A percentile compares a stretch with the other conserved stretches of the same genome.
Evolutionary conservation across 1,140 invertebrate species (phyloP).

Genomic region (Cardiocondyla obscurior): DNA sequence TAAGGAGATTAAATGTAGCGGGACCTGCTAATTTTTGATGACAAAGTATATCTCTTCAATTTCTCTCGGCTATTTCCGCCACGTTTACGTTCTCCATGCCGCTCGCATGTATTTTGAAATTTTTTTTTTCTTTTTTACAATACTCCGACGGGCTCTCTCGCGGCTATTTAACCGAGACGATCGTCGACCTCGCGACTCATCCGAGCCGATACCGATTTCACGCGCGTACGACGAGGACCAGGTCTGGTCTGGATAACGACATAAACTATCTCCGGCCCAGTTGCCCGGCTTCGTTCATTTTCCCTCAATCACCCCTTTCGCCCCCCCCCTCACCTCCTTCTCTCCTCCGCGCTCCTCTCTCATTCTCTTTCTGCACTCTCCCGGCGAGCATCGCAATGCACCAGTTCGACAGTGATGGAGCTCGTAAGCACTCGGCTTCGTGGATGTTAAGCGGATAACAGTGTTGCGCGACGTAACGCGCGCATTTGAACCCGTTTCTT

Average conservation of each 20-base stretch:
- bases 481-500: constrained; percentile 50
- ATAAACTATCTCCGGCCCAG: constrained; percentile 29
- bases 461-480: constrained; percentile 34
- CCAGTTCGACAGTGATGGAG: constrained; percentile 20
- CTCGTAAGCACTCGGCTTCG: constrained; percentile 32
- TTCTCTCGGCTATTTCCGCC: no score
- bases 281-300: constrained; percentile 6
- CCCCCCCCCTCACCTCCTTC: background rate
- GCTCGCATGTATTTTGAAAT: background rate
- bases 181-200: background rate
- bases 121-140: background rate
- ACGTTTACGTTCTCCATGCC: no score
- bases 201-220: background rate
- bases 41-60: no score
- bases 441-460: constrained; percentile 45
- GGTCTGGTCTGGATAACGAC: constrained; percentile 10
- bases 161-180: background rate
- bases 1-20: no score
- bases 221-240: background rate
- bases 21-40: no score
- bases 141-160: background rate
- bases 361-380: background rate
- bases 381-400: background rate
- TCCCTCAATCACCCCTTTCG: background rate
- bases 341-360: background rate